Conservation (phyloP, 2,797 vertebrate genomes). For the Falco columbarius region DNA sequence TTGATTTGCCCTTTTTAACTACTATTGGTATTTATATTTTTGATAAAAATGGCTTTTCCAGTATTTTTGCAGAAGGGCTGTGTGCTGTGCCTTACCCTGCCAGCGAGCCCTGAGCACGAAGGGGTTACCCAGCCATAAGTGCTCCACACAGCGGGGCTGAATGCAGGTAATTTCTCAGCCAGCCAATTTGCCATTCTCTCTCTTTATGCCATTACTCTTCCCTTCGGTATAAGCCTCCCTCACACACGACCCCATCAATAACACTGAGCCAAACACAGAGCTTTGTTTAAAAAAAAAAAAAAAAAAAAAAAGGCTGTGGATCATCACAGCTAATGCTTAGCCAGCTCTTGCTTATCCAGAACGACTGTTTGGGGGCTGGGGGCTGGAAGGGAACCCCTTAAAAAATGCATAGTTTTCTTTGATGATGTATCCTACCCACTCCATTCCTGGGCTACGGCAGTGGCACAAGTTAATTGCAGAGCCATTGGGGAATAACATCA, state of each 20-base stretch:
- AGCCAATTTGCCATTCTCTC: slow-evolving; percentile 41
- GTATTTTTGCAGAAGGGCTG: fast-evolving
- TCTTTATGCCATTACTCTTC: slow-evolving; percentile 25
- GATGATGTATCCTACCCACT: neutral
- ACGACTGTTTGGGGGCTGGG: fast-evolving
- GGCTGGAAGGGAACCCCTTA: neutral
- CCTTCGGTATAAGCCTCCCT: neutral
- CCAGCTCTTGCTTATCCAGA: neutral
- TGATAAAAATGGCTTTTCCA: neutral
- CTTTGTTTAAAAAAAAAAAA: neutral
- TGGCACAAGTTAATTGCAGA: slow-evolving; percentile 3
- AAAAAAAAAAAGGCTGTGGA: neutral
- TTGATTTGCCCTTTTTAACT: neutral
- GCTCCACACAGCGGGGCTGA: neutral
- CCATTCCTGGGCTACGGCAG: neutral
- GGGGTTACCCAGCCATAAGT: neutral
- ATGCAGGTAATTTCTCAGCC: slow-evolving; percentile 24
- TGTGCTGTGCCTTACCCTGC: neutral
- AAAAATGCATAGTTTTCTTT: neutral
- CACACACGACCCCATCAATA: slow-evolving; percentile 8
- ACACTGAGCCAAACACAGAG: fast-evolving
- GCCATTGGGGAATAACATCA: neutral
- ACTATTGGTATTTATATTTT: neutral
- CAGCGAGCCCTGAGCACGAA: neutral
- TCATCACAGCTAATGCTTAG: neutral